Base-by-base conservation (phyloP, 2,888 invertebrate species). In the Philaethria dido region DNA sequence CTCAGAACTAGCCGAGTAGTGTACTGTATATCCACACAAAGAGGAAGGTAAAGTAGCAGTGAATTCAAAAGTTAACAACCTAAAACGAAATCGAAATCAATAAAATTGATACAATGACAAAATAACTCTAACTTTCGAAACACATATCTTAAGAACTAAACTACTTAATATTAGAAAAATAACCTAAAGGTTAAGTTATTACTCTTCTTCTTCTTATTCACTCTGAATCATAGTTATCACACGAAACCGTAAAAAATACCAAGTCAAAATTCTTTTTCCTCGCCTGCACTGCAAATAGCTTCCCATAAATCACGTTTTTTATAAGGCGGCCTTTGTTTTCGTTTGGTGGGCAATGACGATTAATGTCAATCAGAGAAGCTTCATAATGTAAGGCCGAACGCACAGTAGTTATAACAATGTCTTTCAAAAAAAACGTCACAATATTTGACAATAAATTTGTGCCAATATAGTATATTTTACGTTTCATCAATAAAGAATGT, bases 281-380 rank as follows among this genome's bases (percentile, higher is more conserved):
- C 36, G 39, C 8, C 42, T 39, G 50, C 18, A 45, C 63, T 60
- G 45, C 29, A 62, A 64, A 66, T 68, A 62, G 44, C 39, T 67
- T 47, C 44, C 25, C 42, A 68, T 64, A 70, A 68, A 64, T 68
- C 63, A 72, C 45, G 55, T 54, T 67, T 72, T 69, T 72, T 71
- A 74, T 70, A 71, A 72, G 72, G 64, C 62, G 52, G 68, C 63
- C 69, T 72, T 75, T 75, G 72, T 73, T 75, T 73, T 72, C 71
- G 69, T 74, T 77, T 77, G 76, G 77, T 76, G 75, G 75, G 76
- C 74, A 73, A 72, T 72, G 76, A 75, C 77, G 76, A 77, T 80
- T 77, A 79, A 78, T 74, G 78, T 78, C 79, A 75, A 71, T 78
- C 75, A 75, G 69, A 71, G 47, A 50, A 62, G 62, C 50, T 20